These are phyloP conservation scores for Phenacoccus solenopsis DNA, from an alignment of 1,140 invertebrate species.

Conservation along the genomic window DNA sequence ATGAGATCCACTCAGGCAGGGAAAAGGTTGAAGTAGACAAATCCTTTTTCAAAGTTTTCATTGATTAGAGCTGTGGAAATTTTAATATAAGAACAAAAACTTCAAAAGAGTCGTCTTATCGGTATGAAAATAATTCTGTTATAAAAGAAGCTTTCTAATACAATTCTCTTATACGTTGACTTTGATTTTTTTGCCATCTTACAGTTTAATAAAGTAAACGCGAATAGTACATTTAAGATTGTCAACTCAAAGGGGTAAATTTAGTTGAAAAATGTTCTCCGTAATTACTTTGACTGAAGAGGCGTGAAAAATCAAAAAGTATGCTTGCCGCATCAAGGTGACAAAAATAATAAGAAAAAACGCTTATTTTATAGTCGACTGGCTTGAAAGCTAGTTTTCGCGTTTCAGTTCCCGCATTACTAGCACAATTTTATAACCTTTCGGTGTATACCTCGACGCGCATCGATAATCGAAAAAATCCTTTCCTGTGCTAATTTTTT, in stretches of 20 bases:
- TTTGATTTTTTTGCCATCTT: too few species aligned
- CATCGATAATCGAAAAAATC: too few species aligned
- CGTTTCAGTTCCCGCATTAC: too few species aligned
- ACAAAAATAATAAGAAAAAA: too few species aligned
- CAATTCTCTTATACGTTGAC: too few species aligned
- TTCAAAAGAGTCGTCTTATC: not conserved
- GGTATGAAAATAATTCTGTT: conserved; percentile 2
- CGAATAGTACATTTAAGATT: not conserved
- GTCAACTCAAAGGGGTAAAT: not conserved
- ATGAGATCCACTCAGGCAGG: not conserved
- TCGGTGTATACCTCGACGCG: too few species aligned
- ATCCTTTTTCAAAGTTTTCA: conserved; percentile 2
- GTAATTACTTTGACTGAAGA: conserved; percentile 1
- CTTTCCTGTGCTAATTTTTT: too few species aligned
- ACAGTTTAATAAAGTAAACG: too few species aligned
- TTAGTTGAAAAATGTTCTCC: not conserved
- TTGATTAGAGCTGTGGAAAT: not conserved
- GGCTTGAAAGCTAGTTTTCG: too few species aligned
- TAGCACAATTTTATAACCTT: too few species aligned
- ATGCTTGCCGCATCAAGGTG: too few species aligned
- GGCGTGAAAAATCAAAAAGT: not conserved
- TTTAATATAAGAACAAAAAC: not conserved
- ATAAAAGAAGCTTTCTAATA: not conserved
- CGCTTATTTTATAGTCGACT: too few species aligned
- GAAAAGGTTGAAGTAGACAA: not conserved